Base-by-base conservation (phyloP, 2,113 vertebrate genomes). In the Gallinago jamesoni region DNA sequence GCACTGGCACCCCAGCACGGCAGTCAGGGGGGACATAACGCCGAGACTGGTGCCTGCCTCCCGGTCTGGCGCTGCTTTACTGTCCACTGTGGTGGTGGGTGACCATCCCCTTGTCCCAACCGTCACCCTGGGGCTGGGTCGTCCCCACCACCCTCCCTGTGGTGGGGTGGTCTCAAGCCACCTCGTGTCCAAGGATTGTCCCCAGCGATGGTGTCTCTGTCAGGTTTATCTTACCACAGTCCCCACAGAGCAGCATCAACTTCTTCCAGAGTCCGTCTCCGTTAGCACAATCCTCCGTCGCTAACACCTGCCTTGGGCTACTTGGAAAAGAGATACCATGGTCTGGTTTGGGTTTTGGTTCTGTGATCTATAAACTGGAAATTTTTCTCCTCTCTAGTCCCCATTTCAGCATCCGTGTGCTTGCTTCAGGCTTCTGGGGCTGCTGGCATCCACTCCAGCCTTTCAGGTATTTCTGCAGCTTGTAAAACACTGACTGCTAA, bases 1-100 rank as follows among this genome's bases (percentile, higher is more conserved):
- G 66, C 4, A 0, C 59, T 27, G 82, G n/a, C 60, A 30, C 53
- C 45, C 45, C 45, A 47, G 45, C 45, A 47, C 45, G 8, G 45
- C 8, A 9, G 18, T 19, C 6, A 8, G 8, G 45, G 45, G 45
- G 45, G 45, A 19, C 45, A 47, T 47, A 18, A 47, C 19, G 8
- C 45, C 19, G 8, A 47, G 45, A 47, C 45, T 47, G 45, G 45
- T 45, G 39, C 24, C 62, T 45, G 39, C 39, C 9, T 16, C 39
- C 10, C 3, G 1, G 5, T 41, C 48, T 4, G 10, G 10, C 12
- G 0, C 39, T 19, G 50, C 15, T 0, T 7, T 18, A 3, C 62
- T 43, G 31, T 21, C 48, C 3, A 0, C 48, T 1, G 6, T 2
- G 23, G 4, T 2, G 8, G 48, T 5, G 30, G 14, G 23, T 22